These are phyloP conservation scores for Nymphicus hollandicus DNA, from an alignment of 2,113 vertebrate species.

Conservation along the genomic window DNA sequence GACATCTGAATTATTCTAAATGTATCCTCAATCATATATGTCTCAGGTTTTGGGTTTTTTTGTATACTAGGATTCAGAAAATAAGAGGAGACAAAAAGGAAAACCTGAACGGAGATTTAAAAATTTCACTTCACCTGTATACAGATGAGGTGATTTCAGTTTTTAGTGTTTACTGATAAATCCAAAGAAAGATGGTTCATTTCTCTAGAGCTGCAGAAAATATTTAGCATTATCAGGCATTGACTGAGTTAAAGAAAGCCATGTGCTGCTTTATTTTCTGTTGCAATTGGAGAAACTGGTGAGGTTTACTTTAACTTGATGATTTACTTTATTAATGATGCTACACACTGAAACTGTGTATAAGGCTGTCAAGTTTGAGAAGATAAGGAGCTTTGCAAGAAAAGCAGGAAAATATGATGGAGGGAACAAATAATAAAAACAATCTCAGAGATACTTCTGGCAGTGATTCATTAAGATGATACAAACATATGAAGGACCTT, in stretches of 20 bases:
- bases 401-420: background rate
- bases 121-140: background rate
- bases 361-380: background rate
- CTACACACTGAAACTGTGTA: background rate
- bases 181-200: background rate
- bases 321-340: background rate
- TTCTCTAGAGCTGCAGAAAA: background rate
- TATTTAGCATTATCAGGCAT: background rate
- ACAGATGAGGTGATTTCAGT: background rate
- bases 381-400: background rate
- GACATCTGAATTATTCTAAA: background rate
- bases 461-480: background rate
- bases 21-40: background rate
- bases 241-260: background rate
- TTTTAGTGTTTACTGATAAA: background rate
- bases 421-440: background rate
- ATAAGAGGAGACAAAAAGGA: background rate
- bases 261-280: background rate
- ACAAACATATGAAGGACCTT: background rate
- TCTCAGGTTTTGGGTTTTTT: background rate
- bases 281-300: background rate
- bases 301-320: background rate
- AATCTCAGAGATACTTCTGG: background rate
- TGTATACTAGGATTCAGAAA: background rate
- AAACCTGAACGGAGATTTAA: background rate